phyloP scores from a whole-genome alignment of 53 echinoderm and acorn worm species.

The Temnopleurus reevesii region DNA sequence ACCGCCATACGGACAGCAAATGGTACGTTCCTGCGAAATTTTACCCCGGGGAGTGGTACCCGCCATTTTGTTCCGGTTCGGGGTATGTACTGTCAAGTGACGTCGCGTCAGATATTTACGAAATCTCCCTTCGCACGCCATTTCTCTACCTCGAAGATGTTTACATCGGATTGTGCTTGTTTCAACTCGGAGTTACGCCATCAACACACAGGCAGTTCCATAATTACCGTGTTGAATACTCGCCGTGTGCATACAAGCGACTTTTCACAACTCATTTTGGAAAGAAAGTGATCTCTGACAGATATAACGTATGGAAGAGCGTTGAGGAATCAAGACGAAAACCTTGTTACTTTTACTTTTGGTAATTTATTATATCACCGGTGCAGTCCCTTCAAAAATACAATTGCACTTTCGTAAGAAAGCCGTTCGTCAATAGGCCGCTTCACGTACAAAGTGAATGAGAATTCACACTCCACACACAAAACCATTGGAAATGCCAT shows the following conservation, averaged over 20 bases:
- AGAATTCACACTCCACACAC: background rate
- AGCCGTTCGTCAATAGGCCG: too few relatives aligned
- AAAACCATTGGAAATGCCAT: background rate
- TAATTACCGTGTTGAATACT: slow-evolving; percentile 42
- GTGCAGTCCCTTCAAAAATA: background rate
- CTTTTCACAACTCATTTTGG: slow-evolving; percentile 5
- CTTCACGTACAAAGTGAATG: too few relatives aligned
- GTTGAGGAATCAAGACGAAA: background rate
- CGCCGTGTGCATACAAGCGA: slow-evolving; percentile 10
- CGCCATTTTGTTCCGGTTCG: slow-evolving; percentile 70
- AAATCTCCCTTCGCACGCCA: slow-evolving; percentile 18
- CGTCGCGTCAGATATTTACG: slow-evolving; percentile 34
- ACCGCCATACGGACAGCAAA: slow-evolving; percentile 41
- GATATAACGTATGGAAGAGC: background rate
- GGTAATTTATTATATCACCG: background rate
- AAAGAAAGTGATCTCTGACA: background rate
- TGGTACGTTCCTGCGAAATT: slow-evolving; percentile 62
- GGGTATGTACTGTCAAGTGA: slow-evolving; percentile 67
- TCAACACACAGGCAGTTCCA: slow-evolving; percentile 43
- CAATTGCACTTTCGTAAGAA: too few relatives aligned
- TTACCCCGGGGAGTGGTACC: slow-evolving; percentile 57
- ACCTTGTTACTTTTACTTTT: background rate
- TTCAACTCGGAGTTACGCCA: slow-evolving; percentile 45
- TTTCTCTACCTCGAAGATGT: slow-evolving; percentile 67
- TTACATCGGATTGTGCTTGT: slow-evolving; percentile 48